Evolutionary conservation across 2,797 vertebrate species (phyloP).

Genomic region (Ceryle rudis): DNA sequence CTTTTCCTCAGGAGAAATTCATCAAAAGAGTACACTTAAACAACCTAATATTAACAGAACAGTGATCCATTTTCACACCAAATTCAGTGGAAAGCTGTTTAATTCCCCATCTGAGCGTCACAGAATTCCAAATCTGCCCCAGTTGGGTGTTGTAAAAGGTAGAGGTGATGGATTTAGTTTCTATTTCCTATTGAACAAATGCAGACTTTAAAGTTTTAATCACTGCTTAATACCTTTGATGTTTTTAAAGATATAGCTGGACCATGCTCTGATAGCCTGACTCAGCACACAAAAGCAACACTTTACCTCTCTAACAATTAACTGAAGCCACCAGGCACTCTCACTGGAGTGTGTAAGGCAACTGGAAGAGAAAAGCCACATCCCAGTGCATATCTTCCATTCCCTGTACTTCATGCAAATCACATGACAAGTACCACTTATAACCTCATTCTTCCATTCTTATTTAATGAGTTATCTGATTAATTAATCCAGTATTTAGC

Average conservation of each 20-base stretch:
- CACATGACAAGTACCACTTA: neutral
- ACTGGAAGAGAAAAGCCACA: neutral
- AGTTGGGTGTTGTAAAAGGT: neutral
- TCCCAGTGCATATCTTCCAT: neutral
- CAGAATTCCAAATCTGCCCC: neutral
- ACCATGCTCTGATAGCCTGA: neutral
- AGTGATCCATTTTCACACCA: neutral
- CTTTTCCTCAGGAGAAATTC: neutral
- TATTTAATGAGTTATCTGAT: neutral
- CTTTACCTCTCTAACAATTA: neutral
- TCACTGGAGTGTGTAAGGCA: neutral
- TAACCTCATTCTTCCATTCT: neutral
- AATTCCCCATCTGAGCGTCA: neutral
- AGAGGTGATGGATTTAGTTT: neutral
- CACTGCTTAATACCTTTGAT: neutral
- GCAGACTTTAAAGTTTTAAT: neutral
- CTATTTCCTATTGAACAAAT: neutral
- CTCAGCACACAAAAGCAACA: neutral
- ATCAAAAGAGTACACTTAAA: neutral
- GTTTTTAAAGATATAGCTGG: neutral
- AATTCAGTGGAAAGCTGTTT: neutral
- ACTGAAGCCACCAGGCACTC: accelerated
- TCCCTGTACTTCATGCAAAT: neutral
- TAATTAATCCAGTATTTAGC: neutral
- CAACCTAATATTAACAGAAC: neutral